Evolutionary conservation across 2,888 invertebrate species (phyloP).

Genomic region (Agonopterix heracliana): DNA sequence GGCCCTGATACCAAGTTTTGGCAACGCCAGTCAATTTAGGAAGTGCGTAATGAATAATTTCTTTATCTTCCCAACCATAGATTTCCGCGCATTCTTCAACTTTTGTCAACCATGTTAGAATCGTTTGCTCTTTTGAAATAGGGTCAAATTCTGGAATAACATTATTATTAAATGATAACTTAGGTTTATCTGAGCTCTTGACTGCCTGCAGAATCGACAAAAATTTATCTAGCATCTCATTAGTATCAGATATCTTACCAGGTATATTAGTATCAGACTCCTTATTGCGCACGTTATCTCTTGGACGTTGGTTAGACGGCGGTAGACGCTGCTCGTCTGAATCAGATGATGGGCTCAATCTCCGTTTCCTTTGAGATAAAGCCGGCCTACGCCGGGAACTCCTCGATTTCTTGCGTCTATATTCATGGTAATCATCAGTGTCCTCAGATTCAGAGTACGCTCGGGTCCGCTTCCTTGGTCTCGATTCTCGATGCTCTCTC

Average conservation of each 20-base stretch:
- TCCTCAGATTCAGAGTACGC: too few species aligned
- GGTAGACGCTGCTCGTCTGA: background rate
- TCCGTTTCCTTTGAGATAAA: too few species aligned
- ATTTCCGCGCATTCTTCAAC: too few species aligned
- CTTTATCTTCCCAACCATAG: too few species aligned
- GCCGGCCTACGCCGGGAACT: too few species aligned
- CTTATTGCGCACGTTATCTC: background rate
- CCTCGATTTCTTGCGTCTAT: too few species aligned
- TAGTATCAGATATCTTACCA: background rate
- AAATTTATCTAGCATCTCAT: background rate
- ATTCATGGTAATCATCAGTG: too few species aligned
- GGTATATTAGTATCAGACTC: too few species aligned
- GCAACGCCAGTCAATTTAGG: constrained; percentile 13
- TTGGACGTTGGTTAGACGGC: background rate
- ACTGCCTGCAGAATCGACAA: background rate
- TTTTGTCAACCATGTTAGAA: background rate
- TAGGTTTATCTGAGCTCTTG: background rate
- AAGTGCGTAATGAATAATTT: too few species aligned
- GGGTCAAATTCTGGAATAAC: background rate
- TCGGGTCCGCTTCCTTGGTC: too few species aligned
- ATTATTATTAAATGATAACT: background rate
- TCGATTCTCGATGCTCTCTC: too few species aligned
- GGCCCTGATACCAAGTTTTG: constrained; percentile 15
- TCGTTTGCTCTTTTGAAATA: background rate
- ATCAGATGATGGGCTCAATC: background rate